phyloP scores from a whole-genome alignment of 2,113 vertebrate species.

The Alces alces region DNA sequence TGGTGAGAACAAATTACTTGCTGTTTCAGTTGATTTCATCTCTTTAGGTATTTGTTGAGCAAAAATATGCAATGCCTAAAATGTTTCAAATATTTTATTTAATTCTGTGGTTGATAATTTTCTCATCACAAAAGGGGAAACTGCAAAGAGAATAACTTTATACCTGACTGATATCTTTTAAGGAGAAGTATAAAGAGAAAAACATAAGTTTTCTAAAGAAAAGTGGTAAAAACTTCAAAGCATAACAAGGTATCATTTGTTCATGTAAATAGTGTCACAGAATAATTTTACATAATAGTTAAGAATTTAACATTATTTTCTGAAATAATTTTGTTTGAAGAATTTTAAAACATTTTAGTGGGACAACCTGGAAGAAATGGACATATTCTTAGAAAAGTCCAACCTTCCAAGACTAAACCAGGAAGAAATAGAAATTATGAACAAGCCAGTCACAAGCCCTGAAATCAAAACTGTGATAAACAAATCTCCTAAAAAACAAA shows the following conservation, averaged over 20 bases:
- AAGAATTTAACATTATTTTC: not conserved
- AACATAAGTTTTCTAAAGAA: not conserved
- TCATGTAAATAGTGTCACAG: not conserved
- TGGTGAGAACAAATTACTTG: slow-evolving; percentile 45
- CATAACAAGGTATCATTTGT: not conserved
- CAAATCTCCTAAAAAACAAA: not conserved
- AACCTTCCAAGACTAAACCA: not conserved
- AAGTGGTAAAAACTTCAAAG: not conserved
- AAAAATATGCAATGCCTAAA: not conserved
- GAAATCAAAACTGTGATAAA: not conserved
- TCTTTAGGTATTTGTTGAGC: slow-evolving; percentile 7
- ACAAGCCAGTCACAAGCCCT: not conserved
- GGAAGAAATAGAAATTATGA: not conserved
- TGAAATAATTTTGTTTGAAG: not conserved
- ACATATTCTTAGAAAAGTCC: not conserved
- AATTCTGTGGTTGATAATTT: not conserved
- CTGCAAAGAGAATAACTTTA: not conserved
- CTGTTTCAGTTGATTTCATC: not conserved
- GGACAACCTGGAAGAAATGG: not conserved
- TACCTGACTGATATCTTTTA: not conserved
- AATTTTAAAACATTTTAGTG: not conserved
- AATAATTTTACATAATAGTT: not conserved
- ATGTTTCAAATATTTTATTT: slow-evolving; percentile 1
- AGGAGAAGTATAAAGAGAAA: not conserved
- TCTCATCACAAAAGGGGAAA: not conserved